Base-by-base conservation (phyloP, 2,797 vertebrate genomes). In the Catostomus latipinnis region DNA sequence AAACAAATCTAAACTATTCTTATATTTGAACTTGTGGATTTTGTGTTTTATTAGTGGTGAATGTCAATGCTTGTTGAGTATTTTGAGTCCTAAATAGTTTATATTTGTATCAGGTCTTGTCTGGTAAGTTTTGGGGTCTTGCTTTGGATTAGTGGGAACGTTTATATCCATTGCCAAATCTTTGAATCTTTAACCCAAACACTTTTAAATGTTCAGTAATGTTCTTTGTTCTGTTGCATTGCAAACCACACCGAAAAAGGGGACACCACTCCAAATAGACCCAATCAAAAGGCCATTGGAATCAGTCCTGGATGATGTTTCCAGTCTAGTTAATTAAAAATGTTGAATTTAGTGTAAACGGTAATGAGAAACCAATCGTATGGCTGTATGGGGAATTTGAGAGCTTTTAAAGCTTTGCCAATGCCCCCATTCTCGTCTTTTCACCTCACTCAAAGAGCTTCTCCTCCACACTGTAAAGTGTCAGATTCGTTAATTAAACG, bases 401-500 rank as follows among this genome's bases (percentile, higher is more conserved):
- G 56, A 57, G 84, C 81, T 83, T 22, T 92, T 92, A 93, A 93
- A 92, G 88, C 83, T 87, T 78, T 81, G 86, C 58, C 88, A 92
- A 91, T 91, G 92, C 92, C 88, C 82, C 88, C 50, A 88, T 93
- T 93, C 91, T 93, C 89, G 76, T 88, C 80, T 63, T 90, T 93
- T 93, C 92, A 94, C 90, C 87, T 91, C 90, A 84, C 61, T 77
- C 68, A 92, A 91, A 92, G 80, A 88, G 84, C 88, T 88, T 91
- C 88, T 90, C 83, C 88, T 87, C 87, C 71, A 86, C 88, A 81
- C 90, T 90, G 89, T 90, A 92, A 94, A 93, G 93, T 93, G 89
- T 93, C 91, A 91, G 92, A 88, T 90, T 88, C 88, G 89, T 94
- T 93, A 94, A 94, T 93, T 93, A 93, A 93, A 95, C 34, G 88